Conservation (phyloP, 2,797 vertebrate genomes). For the Alectoris magna region DNA sequence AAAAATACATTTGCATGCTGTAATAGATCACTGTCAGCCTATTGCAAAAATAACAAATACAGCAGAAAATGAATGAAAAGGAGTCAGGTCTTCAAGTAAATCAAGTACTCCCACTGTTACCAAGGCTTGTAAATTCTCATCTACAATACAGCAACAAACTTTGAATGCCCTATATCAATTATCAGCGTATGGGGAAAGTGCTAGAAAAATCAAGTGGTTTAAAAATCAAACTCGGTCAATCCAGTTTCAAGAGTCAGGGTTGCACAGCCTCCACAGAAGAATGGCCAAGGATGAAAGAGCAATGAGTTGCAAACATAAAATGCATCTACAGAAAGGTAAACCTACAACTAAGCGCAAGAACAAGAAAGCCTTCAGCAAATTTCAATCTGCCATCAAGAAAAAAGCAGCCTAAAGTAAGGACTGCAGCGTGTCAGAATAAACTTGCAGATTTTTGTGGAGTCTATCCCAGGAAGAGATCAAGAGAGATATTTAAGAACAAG, state of each 20-base stretch:
- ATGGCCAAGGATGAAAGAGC: not conserved
- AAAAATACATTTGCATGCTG: not conserved
- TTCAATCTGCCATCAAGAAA: not conserved
- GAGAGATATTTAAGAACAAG: not conserved
- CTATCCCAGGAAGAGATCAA: not conserved
- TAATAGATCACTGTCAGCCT: not conserved
- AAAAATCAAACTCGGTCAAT: not conserved
- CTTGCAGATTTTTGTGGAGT: not conserved
- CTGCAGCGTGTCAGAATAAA: fast-evolving
- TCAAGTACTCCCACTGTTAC: not conserved
- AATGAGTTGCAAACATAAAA: not conserved
- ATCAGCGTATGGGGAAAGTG: not conserved
- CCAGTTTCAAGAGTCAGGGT: not conserved
- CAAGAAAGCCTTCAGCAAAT: not conserved
- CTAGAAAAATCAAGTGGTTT: not conserved
- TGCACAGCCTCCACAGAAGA: not conserved
- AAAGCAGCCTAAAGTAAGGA: not conserved
- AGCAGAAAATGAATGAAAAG: not conserved
- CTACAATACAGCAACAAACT: not conserved
- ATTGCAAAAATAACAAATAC: not conserved
- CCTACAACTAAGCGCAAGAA: not conserved
- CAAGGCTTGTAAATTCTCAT: not conserved
- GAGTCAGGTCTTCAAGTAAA: not conserved
- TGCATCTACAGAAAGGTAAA: not conserved
- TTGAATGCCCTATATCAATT: not conserved